A percentile compares a stretch with the other conserved stretches of the same genome.
These are phyloP conservation scores for Steatornis caripensis DNA, from an alignment of 2,113 vertebrate genomes.

Conservation along the genomic window DNA sequence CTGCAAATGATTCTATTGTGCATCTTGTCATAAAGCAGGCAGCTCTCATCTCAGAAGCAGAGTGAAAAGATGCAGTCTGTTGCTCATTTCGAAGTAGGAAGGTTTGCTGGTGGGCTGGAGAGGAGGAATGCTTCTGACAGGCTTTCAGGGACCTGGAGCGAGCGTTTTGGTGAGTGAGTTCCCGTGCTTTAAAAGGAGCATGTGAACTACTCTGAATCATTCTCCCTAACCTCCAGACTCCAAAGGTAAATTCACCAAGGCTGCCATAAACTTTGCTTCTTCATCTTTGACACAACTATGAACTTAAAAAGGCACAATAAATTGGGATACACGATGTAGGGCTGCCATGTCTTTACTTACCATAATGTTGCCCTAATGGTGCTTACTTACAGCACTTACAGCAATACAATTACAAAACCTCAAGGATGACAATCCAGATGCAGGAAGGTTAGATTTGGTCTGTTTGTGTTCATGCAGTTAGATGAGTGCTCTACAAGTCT, in stretches of 20 bases:
- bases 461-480: not conserved
- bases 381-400: not conserved
- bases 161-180: fast-evolving
- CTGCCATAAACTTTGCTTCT: not conserved
- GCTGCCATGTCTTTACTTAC: not conserved
- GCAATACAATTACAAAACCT: not conserved
- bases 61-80: not conserved
- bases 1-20: not conserved
- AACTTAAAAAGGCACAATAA: not conserved
- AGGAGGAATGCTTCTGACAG: not conserved
- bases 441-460: not conserved
- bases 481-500: not conserved
- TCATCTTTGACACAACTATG: not conserved
- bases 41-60: not conserved
- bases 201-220: not conserved
- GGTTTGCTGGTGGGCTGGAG: not conserved
- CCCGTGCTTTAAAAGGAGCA: not conserved
- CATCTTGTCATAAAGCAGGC: not conserved
- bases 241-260: not conserved
- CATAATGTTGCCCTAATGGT: not conserved
- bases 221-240: not conserved
- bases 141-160: not conserved
- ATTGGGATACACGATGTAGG: not conserved
- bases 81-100: not conserved
- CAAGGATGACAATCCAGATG: not conserved